Conservation (phyloP, 2,888 invertebrate species). For the Orchesellides sinensis region DNA sequence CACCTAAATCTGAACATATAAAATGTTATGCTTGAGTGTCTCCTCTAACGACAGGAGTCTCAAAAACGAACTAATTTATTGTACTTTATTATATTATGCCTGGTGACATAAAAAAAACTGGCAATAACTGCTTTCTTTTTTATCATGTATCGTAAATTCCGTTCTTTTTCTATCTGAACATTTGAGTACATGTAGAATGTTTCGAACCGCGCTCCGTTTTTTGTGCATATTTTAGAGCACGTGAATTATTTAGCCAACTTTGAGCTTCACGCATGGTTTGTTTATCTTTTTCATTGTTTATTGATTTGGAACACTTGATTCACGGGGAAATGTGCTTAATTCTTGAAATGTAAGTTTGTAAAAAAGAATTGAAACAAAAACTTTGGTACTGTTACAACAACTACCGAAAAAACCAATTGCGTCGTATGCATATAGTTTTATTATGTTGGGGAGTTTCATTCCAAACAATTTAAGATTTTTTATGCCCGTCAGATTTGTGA, state of each 20-base stretch:
- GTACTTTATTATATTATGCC: background rate
- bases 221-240: background rate
- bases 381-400: conserved; percentile 1
- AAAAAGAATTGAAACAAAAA: background rate
- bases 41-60: background rate
- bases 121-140: conserved; percentile 1
- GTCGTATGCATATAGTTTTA: background rate
- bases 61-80: background rate
- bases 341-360: conserved; percentile 93
- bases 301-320: conserved; percentile 87
- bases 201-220: too few relatives aligned
- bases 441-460: background rate
- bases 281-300: conserved; percentile 98
- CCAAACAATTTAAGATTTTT: background rate
- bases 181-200: too few relatives aligned
- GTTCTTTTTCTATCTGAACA: conserved; percentile 1
- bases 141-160: conserved; percentile 25
- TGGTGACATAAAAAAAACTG: conserved; percentile 14
- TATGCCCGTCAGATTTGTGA: conserved; percentile 5
- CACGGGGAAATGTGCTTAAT: conserved; percentile 97
- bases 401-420: background rate
- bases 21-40: conserved; percentile 8
- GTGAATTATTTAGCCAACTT: conserved; percentile 79
- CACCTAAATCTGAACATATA: conserved; percentile 39
- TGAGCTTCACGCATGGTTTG: conserved; percentile 97